These are phyloP conservation scores for Pinctada fucata DNA, from an alignment of 2,888 invertebrate species.

Conservation along the genomic window DNA sequence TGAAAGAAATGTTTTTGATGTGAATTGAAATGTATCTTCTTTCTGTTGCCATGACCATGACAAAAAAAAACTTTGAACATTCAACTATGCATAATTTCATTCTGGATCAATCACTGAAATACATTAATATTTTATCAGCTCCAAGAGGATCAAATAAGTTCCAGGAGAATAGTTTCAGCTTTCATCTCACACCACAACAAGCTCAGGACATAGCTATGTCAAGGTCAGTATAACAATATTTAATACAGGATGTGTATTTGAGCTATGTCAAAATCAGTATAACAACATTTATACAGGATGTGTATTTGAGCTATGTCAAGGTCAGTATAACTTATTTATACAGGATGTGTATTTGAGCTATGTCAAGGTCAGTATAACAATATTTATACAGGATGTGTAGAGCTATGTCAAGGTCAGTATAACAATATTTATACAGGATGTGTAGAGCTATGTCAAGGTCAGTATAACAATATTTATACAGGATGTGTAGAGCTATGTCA, in stretches of 20 bases:
- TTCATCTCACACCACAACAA: conserved; percentile 94
- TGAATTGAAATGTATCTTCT: too few species aligned
- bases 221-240: conserved; percentile 75
- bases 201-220: conserved; percentile 93
- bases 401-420: conserved; percentile 83
- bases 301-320: too few species aligned
- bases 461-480: conserved; percentile 10
- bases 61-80: too few species aligned
- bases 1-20: not conserved
- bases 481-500: not conserved
- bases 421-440: not conserved
- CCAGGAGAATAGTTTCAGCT: conserved; percentile 91
- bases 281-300: too few species aligned
- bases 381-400: too few species aligned
- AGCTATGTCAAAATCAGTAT: too few species aligned
- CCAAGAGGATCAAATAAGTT: conserved; percentile 79
- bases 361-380: too few species aligned
- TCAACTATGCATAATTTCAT: too few species aligned
- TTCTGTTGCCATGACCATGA: too few species aligned
- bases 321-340: too few species aligned
- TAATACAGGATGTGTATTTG: not conserved
- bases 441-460: conserved; percentile 83
- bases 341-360: too few species aligned
- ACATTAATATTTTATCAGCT: conserved; percentile 58
- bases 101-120: too few species aligned